Base-by-base conservation (phyloP, 2,797 vertebrate genomes). In the Psittacula derbiana region DNA sequence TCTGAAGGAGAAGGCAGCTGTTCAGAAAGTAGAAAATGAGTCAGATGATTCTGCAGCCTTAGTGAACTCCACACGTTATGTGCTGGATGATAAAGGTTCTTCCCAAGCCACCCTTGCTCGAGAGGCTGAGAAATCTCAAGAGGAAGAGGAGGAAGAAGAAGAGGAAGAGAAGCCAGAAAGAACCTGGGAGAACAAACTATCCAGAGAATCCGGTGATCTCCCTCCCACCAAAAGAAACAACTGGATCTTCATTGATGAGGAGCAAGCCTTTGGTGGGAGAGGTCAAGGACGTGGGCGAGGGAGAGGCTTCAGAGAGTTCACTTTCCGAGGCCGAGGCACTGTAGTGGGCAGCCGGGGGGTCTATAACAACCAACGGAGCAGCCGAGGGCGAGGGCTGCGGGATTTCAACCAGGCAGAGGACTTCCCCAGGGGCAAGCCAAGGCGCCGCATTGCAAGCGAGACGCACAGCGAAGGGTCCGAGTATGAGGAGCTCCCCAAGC, bases 231-330 rank as follows among this genome's bases (percentile, higher is more conserved):
- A 99, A 70, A 98, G 99, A 73, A 99, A 98, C 94, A 99, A 99
- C 97, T 99, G 99, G 99, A 99, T 99, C 91, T 99, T 99, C 72
- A 99, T 99, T 1, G 99, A 99, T 15, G 99, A 99, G 96, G 99
- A 99, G 16, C 99, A 99, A 88, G 99, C 99, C 16, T 99, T 99
- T 1, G 99, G 99, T 31, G 98, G 98, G 13, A 98, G 99, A 87
- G 99, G 98, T 38, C 98, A 98, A 7, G 98, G 98, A 12, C 98
- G 99, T 46, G 98, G 99, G 11, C 98, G 99, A 2, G 98, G 99
- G 31, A 97, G 98, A 6, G 98, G 99, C 44, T 99, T 99, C 96
- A 96, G 99, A 80, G 99, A 99, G 52, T 99, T 99, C 74, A 98
- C 96, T 61, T 99, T 99, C 67, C 97, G 99, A 52, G 99, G 99